Percentiles rank a stretch among this genome's conserved stretches.
Conservation (phyloP, 1,140 invertebrate genomes). For the Diachasma alloeum region DNA sequence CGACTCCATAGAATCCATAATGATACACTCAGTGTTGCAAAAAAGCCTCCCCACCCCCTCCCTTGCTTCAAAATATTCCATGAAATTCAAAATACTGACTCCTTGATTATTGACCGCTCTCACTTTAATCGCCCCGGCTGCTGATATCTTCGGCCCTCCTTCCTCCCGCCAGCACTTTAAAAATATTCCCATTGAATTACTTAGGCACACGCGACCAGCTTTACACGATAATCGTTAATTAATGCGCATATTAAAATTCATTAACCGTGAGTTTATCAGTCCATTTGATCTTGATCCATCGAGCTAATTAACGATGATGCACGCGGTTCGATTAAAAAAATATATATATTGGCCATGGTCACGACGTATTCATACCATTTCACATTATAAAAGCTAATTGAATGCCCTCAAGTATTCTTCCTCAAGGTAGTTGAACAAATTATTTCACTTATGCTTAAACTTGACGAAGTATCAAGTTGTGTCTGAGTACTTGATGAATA, state of each 20-base stretch:
- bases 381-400: constrained; percentile 25
- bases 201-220: constrained; percentile 17
- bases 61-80: neutral
- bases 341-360: constrained; percentile 13
- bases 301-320: constrained; percentile 35
- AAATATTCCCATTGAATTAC: constrained; percentile 21
- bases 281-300: constrained; percentile 23
- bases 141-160: neutral
- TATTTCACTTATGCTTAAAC: too few species aligned
- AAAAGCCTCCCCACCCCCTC: neutral
- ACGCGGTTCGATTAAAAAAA: constrained; percentile 28
- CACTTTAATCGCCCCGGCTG: neutral
- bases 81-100: neutral
- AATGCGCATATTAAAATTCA: constrained; percentile 38
- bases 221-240: constrained; percentile 33
- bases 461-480: too few species aligned
- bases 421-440: too few species aligned
- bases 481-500: too few species aligned
- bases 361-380: constrained; percentile 10
- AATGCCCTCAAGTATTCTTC: too few species aligned
- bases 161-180: neutral
- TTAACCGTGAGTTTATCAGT: constrained; percentile 32
- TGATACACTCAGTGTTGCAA: neutral
- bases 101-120: neutral
- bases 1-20: constrained; percentile 16